Base-by-base conservation (phyloP, 2,113 vertebrate genomes). In the Oryzias celebensis region DNA sequence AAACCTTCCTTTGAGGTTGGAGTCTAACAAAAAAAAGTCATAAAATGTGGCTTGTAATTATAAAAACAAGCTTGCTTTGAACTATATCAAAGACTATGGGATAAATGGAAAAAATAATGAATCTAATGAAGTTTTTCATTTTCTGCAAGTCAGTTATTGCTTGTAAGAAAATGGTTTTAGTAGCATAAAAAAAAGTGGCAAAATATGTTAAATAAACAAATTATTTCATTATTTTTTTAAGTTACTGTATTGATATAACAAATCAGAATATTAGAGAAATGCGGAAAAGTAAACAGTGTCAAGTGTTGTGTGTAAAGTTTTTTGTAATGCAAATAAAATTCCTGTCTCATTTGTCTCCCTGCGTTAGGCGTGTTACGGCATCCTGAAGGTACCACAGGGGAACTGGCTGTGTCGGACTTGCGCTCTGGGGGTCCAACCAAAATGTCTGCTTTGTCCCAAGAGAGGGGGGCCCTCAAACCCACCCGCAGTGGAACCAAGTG, bases 321-420 rank as follows among this genome's bases (percentile, higher is more conserved):
- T 18, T 20, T 18, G 8, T 18, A 8, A 47, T 48, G 0, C 18
- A 18, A 47, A 16, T 47, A n/a, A 16, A n/a, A 4, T 17, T 47
- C 10, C 8, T 18, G 12, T 24, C 4, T 14, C 4, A 0, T n/a
- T 28, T 31, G 23, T 59, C 18, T 48, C 14, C 23, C 3, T 58
- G 56, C 64, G 1, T 0, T 54, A 99, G 97, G 97, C 97, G 0
- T 99, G 97, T 80, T 99, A 99, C 0, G 96, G 96, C 80, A 99
- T 99, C 89, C 92, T 99, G 77, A 99, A 98, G 89, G 96, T 98
- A 7, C 97, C 97, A 51, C 92, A 93, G 10, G 97, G 97, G 71
- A 99, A 94, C 92, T 99, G 97, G 97, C 91, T 98, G 54, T 98
- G 97, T 91, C 93, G 96, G 70, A 96, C 94, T 28, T 99, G 97